Percentiles rank a stretch among this genome's conserved stretches.
phyloP scores from a whole-genome alignment of 2,113 vertebrate species.

The Jaculus jaculus region DNA sequence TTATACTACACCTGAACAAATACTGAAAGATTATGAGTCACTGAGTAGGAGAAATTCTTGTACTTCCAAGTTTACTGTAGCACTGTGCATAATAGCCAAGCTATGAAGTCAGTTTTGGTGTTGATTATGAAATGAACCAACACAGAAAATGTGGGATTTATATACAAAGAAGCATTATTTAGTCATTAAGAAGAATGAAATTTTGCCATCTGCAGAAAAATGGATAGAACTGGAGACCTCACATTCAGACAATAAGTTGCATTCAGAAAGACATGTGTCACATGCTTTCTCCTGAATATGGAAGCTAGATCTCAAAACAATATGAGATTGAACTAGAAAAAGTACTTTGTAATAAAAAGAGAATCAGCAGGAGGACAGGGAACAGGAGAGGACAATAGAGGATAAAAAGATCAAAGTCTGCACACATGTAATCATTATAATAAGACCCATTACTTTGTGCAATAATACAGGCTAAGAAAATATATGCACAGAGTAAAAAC shows the following conservation, averaged over 20 bases:
- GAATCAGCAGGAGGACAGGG: background rate
- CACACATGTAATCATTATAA: background rate
- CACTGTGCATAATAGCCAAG: background rate
- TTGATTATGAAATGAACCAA: background rate
- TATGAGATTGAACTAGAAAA: too few relatives aligned
- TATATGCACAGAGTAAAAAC: too few relatives aligned
- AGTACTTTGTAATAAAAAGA: background rate
- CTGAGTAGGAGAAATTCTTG: background rate
- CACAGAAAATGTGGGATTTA: background rate
- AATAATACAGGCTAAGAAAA: too few relatives aligned
- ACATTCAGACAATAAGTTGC: too few relatives aligned
- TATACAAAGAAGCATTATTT: background rate
- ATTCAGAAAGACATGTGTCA: background rate
- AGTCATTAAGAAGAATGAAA: background rate
- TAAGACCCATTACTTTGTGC: background rate
- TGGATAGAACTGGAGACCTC: too few relatives aligned
- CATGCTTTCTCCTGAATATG: background rate
- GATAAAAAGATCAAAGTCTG: fast-evolving
- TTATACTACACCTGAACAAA: background rate
- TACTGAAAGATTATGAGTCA: background rate
- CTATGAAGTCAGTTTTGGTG: background rate
- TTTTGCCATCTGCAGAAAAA: background rate
- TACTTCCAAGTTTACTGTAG: background rate
- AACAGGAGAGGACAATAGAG: background rate
- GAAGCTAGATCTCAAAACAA: background rate